These are phyloP conservation scores for Silurus lanzhouensis DNA, from an alignment of 2,797 vertebrate genomes.

Conservation along the genomic window DNA sequence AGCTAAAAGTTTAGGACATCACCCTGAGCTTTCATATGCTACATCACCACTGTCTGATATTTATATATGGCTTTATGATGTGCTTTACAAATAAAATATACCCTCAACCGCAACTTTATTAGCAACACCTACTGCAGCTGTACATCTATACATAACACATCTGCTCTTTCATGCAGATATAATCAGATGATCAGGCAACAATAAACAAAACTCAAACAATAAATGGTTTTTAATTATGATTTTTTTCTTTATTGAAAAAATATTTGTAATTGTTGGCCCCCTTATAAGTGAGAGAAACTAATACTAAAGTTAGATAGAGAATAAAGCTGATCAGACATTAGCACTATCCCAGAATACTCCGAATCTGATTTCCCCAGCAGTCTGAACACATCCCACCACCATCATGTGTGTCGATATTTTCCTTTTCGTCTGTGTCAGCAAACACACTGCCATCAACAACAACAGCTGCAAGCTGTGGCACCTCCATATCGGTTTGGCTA, in stretches of 20 bases:
- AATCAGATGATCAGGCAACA: background rate
- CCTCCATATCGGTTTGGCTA: slow-evolving; percentile 11
- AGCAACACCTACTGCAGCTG: background rate
- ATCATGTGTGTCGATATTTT: background rate
- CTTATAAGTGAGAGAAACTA: too few species aligned
- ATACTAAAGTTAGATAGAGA: too few species aligned
- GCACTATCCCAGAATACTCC: too few species aligned
- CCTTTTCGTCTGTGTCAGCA: slow-evolving; percentile 4
- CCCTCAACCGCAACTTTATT: background rate
- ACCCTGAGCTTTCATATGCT: background rate
- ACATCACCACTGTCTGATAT: background rate
- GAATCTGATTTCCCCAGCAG: background rate
- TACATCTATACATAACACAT: background rate
- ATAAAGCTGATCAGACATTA: background rate
- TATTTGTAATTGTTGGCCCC: too few species aligned
- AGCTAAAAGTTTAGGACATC: too few species aligned
- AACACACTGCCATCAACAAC: background rate
- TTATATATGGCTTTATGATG: background rate
- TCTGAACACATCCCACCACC: background rate
- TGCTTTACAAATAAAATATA: background rate
- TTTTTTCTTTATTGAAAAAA: too few species aligned
- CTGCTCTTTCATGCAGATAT: background rate
- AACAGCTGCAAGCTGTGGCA: background rate
- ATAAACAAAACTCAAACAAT: background rate
- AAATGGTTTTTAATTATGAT: too few species aligned